Evolutionary conservation across 37 sponge, comb jelly and placozoan species (phyloP), one percentile per base, ranked within the genome.

Genomic region (Amphimedon queenslandica): DNA sequence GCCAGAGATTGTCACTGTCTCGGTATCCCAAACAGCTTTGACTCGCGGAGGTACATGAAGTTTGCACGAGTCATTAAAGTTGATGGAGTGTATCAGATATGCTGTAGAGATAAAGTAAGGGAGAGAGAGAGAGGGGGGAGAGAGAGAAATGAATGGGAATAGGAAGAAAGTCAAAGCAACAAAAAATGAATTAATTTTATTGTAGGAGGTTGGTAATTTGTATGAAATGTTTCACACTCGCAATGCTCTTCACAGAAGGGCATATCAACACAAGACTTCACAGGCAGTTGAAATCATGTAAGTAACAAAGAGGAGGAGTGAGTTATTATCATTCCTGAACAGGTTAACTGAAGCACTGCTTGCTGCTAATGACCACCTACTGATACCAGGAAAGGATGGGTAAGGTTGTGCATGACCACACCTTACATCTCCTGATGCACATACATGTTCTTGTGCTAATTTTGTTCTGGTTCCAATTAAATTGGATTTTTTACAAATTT

Each of bases 221-320:
- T 94, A 91, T 74, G 96, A 97, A 75, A 94, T 97, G 99, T 97
- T 94, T 66, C 88, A 91, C 77, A 84, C 92, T 24, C 88, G 99
- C 4, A 77, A 58, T 66, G 57, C 68, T 0, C 72, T 97, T 23
- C 93, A 91, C 83, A 73, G 87, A 33, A 82, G 90, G 57, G 99
- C 95, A n/a, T 97, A 94, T 77, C 92, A 94, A 43, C 99, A 97
- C 75, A 87, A 94, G 72, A 94, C 95, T 8, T 37, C 72, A 30
- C 82, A 82, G 3, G 69, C 77, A 21, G 63, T 97, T 32, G 96
- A 94, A 32, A 25, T 37, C 47, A 97, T 97, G 98, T 93, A 57
- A 57, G 75, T 41, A 40, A n/a, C n/a, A n/a, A n/a, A 35, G n/a
- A 18, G 3, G 23, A 32, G 16, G 2, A 10, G 28, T 25, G 74